Base-by-base conservation (phyloP, 2,888 invertebrate species). In the Chrysolina haemoptera region DNA sequence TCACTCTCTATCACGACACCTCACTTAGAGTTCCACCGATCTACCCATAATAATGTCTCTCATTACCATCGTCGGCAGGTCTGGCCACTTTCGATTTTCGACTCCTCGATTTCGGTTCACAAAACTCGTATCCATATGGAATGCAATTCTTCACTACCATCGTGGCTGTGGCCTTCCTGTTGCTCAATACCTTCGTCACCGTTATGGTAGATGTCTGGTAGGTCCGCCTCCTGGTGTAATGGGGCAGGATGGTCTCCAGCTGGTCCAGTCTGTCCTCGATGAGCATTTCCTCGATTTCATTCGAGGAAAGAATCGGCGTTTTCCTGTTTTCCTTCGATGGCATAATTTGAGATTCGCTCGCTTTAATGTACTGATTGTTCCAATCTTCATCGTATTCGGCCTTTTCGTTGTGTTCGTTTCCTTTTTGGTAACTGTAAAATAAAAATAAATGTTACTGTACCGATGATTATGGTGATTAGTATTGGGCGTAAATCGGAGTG, bases 201-300 rank as follows among this genome's bases (percentile, higher is more conserved):
- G 87, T 87, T 27, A 88, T 82, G 14, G 87, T 87, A 6, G 85
- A 84, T 12, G 88, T 87, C 79, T 87, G 81, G 71, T 84, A 88
- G 8, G 76, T 76, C 66, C 86, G 82, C 76, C 84, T 79, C 76
- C 88, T 81, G 4, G 84, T 86, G 73, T 88, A 88, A 75, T 86
- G 82, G 0, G 88, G 88, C 46, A 88, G 74, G 70, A 88, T 84
- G 4, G 85, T 85, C 78, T 87, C 87, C 48, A 88, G 77, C 65
- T 87, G 86, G 77, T 87, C 86, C 64, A 88, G 76, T 64, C 87
- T 80, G 77, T 88, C 87, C 77, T 88, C 87, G 62, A 88, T 87
- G 59, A 88, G 79, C 78, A 87, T 68, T 27, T 87, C 86, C 46
- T 83, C 78, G 16, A 85, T 72, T 63, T 81, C 68, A 46, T 81